Percentiles rank a stretch among this genome's conserved stretches.
Evolutionary conservation across 2,797 vertebrate genomes (phyloP).

Genomic region (Ptychobarbus kaznakovi): DNA sequence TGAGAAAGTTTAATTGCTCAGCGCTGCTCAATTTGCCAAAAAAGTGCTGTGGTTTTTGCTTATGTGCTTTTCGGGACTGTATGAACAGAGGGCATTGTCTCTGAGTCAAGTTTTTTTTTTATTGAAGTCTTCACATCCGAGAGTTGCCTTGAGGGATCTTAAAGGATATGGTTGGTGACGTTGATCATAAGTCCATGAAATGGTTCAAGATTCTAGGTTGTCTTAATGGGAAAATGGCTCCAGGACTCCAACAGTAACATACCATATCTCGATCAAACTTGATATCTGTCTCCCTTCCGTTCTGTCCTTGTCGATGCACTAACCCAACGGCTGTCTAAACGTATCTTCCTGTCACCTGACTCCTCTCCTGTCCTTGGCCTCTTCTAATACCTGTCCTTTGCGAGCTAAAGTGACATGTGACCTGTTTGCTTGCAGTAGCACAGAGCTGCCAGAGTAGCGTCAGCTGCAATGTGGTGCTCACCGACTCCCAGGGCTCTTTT

Average conservation of each 20-base stretch:
- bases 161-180: background rate
- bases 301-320: constrained; percentile 48
- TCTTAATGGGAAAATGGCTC: background rate
- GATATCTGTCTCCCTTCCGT: constrained; percentile 56
- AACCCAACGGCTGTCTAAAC: constrained; percentile 38
- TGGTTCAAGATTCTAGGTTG: background rate
- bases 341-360: constrained; percentile 29
- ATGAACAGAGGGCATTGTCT: constrained; percentile 75
- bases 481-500: constrained; percentile 82
- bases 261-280: background rate
- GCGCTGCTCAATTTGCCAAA: constrained; percentile 26
- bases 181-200: background rate
- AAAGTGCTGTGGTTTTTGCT: constrained; percentile 68
- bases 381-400: constrained; percentile 26
- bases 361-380: constrained; percentile 33
- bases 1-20: constrained; percentile 44
- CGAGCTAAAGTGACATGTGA: constrained; percentile 34
- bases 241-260: background rate
- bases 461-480: constrained; percentile 83
- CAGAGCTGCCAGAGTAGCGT: constrained; percentile 74
- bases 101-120: constrained; percentile 46
- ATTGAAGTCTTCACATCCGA: constrained; percentile 25
- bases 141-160: background rate
- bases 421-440: constrained; percentile 75
- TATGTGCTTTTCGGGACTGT: constrained; percentile 37